phyloP scores from a whole-genome alignment of 2,888 invertebrate genomes.

The Parnassius glacialis region DNA sequence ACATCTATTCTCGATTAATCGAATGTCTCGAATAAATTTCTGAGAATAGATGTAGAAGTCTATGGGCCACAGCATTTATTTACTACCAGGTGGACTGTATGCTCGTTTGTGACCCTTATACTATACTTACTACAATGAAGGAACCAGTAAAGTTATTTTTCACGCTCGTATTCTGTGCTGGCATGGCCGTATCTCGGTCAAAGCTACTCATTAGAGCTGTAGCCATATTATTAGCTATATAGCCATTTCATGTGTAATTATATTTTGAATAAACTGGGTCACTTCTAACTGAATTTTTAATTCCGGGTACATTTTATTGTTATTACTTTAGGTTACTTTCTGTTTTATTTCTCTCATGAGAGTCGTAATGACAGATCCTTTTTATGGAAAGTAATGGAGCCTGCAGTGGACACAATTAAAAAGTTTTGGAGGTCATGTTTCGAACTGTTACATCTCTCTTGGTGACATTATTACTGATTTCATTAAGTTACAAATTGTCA shows the following conservation, averaged over 20 bases:
- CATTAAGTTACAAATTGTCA: neutral
- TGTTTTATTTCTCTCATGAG: neutral
- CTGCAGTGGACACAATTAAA: constrained; percentile 1
- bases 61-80: too few relatives aligned
- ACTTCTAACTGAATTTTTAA: neutral
- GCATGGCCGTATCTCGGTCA: too few relatives aligned
- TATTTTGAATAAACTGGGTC: neutral
- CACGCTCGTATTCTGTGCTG: too few relatives aligned
- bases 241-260: neutral
- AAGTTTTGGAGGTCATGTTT: neutral
- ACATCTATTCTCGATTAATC: too few relatives aligned
- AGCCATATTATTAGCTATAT: too few relatives aligned
- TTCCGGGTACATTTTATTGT: neutral
- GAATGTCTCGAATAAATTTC: too few relatives aligned
- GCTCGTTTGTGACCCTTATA: too few relatives aligned
- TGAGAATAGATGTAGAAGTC: too few relatives aligned
- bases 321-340: neutral
- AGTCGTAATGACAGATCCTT: neutral
- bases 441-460: neutral
- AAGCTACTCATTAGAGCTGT: too few relatives aligned
- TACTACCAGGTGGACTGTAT: too few relatives aligned
- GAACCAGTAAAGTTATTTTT: too few relatives aligned
- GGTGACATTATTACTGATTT: neutral
- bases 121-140: too few relatives aligned
- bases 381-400: neutral